Percentiles rank a stretch among this genome's conserved stretches.
Conservation (phyloP, 2,113 vertebrate genomes). For the Lepus europaeus region DNA sequence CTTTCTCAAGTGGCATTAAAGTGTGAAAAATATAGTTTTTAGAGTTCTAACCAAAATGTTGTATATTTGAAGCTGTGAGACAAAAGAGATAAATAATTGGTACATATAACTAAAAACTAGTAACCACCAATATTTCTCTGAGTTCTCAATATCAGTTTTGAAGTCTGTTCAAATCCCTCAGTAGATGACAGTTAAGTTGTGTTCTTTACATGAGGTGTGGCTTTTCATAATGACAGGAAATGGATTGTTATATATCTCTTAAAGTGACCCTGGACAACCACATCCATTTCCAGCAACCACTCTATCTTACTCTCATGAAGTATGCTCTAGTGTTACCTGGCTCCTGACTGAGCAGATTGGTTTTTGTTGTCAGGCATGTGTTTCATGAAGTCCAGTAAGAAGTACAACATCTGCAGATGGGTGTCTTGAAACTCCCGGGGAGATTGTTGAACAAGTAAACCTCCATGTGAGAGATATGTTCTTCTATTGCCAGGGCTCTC, state of each 20-base stretch:
- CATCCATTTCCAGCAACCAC: constrained; percentile 29
- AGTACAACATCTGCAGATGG: constrained; percentile 65
- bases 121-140: not conserved
- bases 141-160: constrained; percentile 28
- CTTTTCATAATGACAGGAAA: constrained; percentile 27
- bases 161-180: not conserved
- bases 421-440: constrained; percentile 71
- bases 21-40: constrained; percentile 3
- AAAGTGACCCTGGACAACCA: not conserved
- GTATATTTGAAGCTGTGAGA: not conserved
- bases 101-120: not conserved
- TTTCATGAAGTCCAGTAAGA: constrained; percentile 67
- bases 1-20: not conserved
- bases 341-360: constrained; percentile 17
- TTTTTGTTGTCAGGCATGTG: constrained; percentile 61
- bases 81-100: constrained; percentile 7
- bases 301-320: constrained; percentile 42
- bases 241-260: constrained; percentile 15
- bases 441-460: constrained; percentile 71
- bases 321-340: constrained; percentile 2
- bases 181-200: not conserved
- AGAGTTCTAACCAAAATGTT: not conserved
- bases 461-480: constrained; percentile 56
- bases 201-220: constrained; percentile 1
- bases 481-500: constrained; percentile 62